Percentiles rank a stretch among this genome's conserved stretches.
These are phyloP conservation scores for Nebria salina DNA, from an alignment of 2,888 invertebrate species.

Conservation along the genomic window DNA sequence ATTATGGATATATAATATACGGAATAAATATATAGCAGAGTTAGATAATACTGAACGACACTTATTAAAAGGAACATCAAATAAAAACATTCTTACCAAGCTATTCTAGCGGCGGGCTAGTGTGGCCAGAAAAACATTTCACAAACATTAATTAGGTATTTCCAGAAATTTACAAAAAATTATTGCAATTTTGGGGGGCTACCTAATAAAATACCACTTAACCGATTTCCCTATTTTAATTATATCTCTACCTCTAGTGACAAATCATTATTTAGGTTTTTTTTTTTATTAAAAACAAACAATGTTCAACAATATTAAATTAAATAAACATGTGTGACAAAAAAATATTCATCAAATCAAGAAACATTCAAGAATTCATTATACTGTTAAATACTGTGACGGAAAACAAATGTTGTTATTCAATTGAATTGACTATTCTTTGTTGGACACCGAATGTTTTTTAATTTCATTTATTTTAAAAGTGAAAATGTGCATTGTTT, in stretches of 20 bases:
- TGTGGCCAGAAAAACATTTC: conserved; percentile 56
- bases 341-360: too few species aligned
- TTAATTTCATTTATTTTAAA: background rate
- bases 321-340: too few species aligned
- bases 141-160: conserved; percentile 50
- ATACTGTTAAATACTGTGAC: too few species aligned
- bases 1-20: conserved; percentile 4
- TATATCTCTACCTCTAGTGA: background rate
- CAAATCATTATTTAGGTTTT: background rate
- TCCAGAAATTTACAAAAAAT: conserved; percentile 5
- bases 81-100: conserved; percentile 61
- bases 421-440: too few species aligned
- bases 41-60: conserved; percentile 43
- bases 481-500: background rate
- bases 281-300: too few species aligned
- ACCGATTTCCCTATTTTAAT: background rate
- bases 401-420: too few species aligned
- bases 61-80: conserved; percentile 44
- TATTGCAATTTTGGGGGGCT: conserved; percentile 1
- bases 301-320: too few species aligned
- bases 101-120: conserved; percentile 63
- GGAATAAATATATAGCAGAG: conserved; percentile 9
- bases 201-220: conserved; percentile 3
- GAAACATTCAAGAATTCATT: too few species aligned
- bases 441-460: background rate